These are phyloP conservation scores for Australoheros facetus DNA, from an alignment of 2,797 vertebrate species.

Conservation along the genomic window DNA sequence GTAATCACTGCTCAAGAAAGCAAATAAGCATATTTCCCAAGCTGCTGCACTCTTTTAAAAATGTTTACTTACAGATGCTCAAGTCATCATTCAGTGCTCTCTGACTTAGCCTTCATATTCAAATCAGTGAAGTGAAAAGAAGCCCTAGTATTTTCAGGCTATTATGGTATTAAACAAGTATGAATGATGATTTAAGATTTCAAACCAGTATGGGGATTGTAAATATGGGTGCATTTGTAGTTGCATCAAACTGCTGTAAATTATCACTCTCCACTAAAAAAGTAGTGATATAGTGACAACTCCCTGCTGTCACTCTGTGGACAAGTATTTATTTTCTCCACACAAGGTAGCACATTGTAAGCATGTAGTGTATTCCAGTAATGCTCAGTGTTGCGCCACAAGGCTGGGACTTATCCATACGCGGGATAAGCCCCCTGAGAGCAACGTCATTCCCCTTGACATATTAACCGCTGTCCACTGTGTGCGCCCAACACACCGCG, in stretches of 20 bases:
- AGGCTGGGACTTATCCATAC: slow-evolving; percentile 74
- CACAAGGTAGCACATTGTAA: neutral
- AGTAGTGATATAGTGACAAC: too few relatives aligned
- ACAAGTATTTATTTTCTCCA: neutral
- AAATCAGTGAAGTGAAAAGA: neutral
- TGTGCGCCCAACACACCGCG: slow-evolving; percentile 69
- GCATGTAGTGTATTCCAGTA: slow-evolving; percentile 18
- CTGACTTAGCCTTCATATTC: neutral
- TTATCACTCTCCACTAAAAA: neutral
- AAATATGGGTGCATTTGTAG: neutral
- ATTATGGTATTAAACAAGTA: neutral
- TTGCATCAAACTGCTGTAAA: neutral
- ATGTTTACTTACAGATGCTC: neutral
- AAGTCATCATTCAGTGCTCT: neutral
- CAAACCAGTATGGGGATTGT: neutral
- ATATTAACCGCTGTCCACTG: slow-evolving; percentile 80
- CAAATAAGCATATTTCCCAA: neutral
- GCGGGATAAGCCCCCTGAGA: slow-evolving; percentile 81
- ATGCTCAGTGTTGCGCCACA: slow-evolving; percentile 54
- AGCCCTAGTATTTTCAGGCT: neutral
- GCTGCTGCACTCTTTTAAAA: neutral
- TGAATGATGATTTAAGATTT: neutral
- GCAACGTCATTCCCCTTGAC: slow-evolving; percentile 79
- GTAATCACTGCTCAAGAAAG: neutral
- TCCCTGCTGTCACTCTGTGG: neutral